Base-by-base conservation (phyloP, 1,140 invertebrate genomes). In the Diachasma alloeum region DNA sequence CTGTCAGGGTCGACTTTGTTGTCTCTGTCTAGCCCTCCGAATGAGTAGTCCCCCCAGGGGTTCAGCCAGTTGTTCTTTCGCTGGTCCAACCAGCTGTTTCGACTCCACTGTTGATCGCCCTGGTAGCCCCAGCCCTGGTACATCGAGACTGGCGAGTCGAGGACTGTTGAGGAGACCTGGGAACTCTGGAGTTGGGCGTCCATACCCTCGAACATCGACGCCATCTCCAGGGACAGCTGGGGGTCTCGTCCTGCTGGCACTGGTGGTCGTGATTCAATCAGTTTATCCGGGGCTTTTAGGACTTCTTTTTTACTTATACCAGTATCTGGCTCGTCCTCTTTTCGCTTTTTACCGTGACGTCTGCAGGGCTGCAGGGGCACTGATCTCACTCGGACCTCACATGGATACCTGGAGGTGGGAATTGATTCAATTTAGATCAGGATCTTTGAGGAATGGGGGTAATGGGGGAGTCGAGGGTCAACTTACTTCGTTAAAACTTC, bases 401-500 rank as follows among this genome's bases (percentile, higher is more conserved):
- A 95, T 19, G 95, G 94, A 87, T 93, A 95, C 89, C 94, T 95
- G 77, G 17, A 77, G 76, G 81, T 77, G 39, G 72, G 3, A 53
- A 53, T 42, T 42, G 2, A 66, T 36, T 53, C n/a, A 72, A 31
- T 26, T 31, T 17, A 26, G 17, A 53, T 15, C 8, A 53, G 17
- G 22, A 37, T 59, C 0, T 22, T 67, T 74, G 37, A 53, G 31
- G 15, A 19, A 31, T 26, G 3, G 24, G 26, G 44, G 72, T 39
- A 68, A 63, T 39, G 19, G 37, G 46, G 17, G 59, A 26, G 39
- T 70, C 19, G 75, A 74, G 26, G 17, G 63, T 46, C 74, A 82
- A 93, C 93, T 93, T 92, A 97, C 96, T 96, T 97, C 82, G 94
- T 93, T 72, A 98, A 91, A 80, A 96, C 92, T 92, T 98, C 96